These are phyloP conservation scores for Platerodrilus igneus DNA, from an alignment of 2,888 invertebrate genomes.

Conservation along the genomic window DNA sequence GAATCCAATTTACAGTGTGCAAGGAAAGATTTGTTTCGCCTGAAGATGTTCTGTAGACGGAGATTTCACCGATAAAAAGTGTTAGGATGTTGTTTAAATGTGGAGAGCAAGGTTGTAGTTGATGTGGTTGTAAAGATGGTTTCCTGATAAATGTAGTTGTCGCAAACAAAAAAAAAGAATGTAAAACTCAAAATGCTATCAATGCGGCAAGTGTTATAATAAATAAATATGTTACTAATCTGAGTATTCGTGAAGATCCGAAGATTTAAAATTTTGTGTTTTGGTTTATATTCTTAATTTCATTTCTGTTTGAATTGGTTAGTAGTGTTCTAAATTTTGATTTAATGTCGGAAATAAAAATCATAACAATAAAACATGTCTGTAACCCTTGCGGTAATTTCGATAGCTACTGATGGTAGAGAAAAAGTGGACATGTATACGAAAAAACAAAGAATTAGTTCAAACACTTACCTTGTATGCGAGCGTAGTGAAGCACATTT, in stretches of 20 bases:
- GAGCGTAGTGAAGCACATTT: no score
- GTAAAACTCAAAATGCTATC: conserved; percentile 6
- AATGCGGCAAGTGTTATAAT: background rate
- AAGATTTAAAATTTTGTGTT: background rate
- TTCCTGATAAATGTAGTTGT: conserved; percentile 7
- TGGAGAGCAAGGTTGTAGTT: conserved; percentile 5
- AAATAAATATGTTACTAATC: background rate
- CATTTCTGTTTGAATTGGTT: no score
- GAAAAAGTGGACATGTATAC: no score
- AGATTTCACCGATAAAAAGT: conserved; percentile 2
- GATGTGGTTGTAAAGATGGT: conserved; percentile 5
- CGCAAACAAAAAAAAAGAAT: background rate
- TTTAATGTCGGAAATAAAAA: no score
- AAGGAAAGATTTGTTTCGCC: conserved; percentile 4
- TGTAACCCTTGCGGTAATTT: no score
- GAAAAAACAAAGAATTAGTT: no score
- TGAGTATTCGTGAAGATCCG: background rate
- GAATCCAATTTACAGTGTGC: conserved; percentile 2
- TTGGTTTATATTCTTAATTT: no score
- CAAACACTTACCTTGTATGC: no score
- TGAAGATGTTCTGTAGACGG: conserved; percentile 2
- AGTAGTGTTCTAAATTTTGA: no score
- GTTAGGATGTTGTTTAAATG: conserved; percentile 2
- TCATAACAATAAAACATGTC: background rate
- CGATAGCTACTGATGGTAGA: no score